Evolutionary conservation across 2,113 vertebrate genomes (phyloP).

Genomic region (Chamaetylas fuelleborni): DNA sequence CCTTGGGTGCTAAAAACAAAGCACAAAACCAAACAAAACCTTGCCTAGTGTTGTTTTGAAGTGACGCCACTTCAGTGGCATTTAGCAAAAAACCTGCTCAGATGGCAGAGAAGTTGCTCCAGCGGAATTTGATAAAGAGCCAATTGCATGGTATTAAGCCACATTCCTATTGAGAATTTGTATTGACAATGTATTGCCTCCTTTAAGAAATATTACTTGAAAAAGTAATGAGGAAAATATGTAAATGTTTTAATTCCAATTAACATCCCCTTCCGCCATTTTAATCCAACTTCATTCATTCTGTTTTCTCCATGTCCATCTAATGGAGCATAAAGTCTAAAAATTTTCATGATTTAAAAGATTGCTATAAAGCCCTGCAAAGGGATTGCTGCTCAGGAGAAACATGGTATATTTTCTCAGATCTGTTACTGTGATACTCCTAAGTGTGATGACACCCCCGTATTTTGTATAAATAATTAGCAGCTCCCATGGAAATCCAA

Average conservation of each 20-base stretch:
- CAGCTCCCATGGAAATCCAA: neutral
- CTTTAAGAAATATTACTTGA: constrained; percentile 29
- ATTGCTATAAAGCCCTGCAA: neutral
- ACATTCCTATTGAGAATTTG: constrained; percentile 68
- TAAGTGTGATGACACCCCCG: neutral
- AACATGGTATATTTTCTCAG: neutral
- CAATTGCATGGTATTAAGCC: constrained; percentile 69
- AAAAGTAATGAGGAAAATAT: constrained; percentile 15
- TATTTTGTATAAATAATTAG: neutral
- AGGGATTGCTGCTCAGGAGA: neutral
- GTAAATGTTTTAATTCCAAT: neutral
- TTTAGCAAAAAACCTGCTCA: constrained; percentile 74
- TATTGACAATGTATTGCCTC: constrained; percentile 64
- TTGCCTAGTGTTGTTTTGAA: constrained; percentile 70
- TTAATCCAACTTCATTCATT: neutral
- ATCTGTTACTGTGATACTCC: neutral
- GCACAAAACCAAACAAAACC: constrained; percentile 67
- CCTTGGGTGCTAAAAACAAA: constrained; percentile 49
- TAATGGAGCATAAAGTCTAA: neutral
- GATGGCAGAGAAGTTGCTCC: constrained; percentile 74
- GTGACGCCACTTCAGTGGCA: constrained; percentile 72
- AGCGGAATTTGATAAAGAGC: constrained; percentile 69
- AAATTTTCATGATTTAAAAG: neutral
- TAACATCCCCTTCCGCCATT: neutral
- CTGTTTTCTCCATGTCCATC: neutral